Conservation (phyloP, 1,140 invertebrate species). For the Caligus rogercresseyi region DNA sequence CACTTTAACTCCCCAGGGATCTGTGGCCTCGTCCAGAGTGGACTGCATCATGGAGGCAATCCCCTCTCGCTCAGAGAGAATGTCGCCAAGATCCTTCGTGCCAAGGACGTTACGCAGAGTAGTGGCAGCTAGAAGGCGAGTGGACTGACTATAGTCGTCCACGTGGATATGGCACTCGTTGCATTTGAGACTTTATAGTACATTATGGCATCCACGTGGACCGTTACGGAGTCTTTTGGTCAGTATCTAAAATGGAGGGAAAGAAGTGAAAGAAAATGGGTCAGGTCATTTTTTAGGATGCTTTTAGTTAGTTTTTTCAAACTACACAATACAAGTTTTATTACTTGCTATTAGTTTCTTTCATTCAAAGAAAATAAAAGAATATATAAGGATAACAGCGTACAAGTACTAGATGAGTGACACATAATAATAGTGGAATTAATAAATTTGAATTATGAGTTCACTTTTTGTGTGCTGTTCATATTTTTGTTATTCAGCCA, state of each 20-base stretch:
- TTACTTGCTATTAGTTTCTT: too few relatives aligned
- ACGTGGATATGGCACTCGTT: constrained; percentile 86
- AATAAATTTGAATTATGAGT: too few relatives aligned
- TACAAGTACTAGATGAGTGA: too few relatives aligned
- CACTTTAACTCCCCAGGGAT: constrained; percentile 87
- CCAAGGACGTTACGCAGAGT: constrained; percentile 66
- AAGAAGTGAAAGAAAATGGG: too few relatives aligned
- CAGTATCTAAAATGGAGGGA: constrained; percentile 39
- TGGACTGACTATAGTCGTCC: constrained; percentile 72
- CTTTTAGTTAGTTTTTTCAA: too few relatives aligned
- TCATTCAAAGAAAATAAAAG: too few relatives aligned
- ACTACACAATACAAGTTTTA: too few relatives aligned
- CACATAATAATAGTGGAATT: too few relatives aligned
- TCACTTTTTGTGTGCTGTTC: too few relatives aligned
- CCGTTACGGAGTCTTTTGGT: constrained; percentile 42
- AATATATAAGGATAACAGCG: too few relatives aligned
- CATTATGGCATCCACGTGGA: constrained; percentile 40
- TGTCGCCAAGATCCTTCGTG: constrained; percentile 70
- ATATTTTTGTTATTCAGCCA: too few relatives aligned
- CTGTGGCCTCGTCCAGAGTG: constrained; percentile 65
- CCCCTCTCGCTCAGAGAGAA: constrained; percentile 68
- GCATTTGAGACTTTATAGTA: constrained; percentile 59
- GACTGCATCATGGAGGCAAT: constrained; percentile 70
- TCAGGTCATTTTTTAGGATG: too few relatives aligned
- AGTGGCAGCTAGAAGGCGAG: constrained; percentile 28